These are phyloP conservation scores for Dichetophora obliterata DNA, from an alignment of 2,888 invertebrate genomes.

Conservation along the genomic window DNA sequence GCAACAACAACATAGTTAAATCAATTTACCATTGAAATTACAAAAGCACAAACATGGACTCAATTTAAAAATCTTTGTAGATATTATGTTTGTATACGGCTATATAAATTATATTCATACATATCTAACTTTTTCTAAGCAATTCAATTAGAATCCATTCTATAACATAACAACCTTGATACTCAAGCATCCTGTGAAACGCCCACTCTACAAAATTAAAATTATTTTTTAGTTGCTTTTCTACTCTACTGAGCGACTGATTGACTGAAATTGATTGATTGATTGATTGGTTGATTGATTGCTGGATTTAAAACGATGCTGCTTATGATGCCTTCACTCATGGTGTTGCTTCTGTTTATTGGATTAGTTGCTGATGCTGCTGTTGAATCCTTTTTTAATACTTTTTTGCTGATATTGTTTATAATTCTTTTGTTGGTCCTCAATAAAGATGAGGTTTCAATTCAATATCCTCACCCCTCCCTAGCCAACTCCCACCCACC, in stretches of 20 bases:
- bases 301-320: not conserved
- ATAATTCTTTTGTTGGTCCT: conserved; percentile 4
- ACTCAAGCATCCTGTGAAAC: too few species aligned
- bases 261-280: too few species aligned
- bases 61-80: too few species aligned
- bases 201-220: too few species aligned
- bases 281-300: too few species aligned
- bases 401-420: not conserved
- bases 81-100: too few species aligned
- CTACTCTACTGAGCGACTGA: too few species aligned
- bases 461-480: not conserved
- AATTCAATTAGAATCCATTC: not conserved
- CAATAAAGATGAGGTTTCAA: conserved; percentile 12
- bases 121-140: not conserved
- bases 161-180: too few species aligned
- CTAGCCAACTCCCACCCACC: too few species aligned
- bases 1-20: not conserved
- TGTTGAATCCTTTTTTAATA: not conserved
- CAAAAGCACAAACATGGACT: too few species aligned
- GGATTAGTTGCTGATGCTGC: not conserved
- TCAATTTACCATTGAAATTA: not conserved
- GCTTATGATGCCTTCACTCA: not conserved
- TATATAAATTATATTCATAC: too few species aligned
- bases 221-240: too few species aligned
- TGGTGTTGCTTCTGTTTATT: not conserved